Evolutionary conservation across 2,888 invertebrate genomes (phyloP).

Genomic region (Lottia gigantea): DNA sequence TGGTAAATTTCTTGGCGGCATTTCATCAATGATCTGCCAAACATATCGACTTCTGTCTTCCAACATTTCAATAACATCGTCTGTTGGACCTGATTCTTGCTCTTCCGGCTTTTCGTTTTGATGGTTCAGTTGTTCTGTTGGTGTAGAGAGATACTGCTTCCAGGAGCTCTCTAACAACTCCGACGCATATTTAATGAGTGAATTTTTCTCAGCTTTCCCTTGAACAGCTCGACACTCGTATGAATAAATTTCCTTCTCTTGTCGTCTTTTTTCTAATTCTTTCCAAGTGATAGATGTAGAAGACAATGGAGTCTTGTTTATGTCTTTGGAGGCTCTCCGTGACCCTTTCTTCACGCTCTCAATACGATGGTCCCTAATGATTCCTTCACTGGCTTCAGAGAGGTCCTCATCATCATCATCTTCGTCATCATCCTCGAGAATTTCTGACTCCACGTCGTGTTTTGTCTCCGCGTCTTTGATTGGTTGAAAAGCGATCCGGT

Average conservation of each 20-base stretch:
- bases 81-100: slow-evolving; percentile 27
- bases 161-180: slow-evolving; percentile 38
- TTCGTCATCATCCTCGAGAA: too few relatives aligned
- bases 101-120: slow-evolving; percentile 40
- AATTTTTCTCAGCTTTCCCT: slow-evolving; percentile 33
- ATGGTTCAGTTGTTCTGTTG: slow-evolving; percentile 32
- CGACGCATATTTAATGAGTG: slow-evolving; percentile 29
- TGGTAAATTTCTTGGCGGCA: slow-evolving; percentile 18
- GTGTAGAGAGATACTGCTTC: slow-evolving; percentile 40
- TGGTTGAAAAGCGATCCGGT: slow-evolving; percentile 39
- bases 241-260: slow-evolving; percentile 17
- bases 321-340: too few relatives aligned
- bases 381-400: too few relatives aligned
- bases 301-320: too few relatives aligned
- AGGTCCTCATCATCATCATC: too few relatives aligned
- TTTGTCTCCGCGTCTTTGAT: slow-evolving; percentile 23
- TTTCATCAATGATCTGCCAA: slow-evolving; percentile 47
- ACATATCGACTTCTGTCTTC: slow-evolving; percentile 45
- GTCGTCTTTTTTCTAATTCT: neutral
- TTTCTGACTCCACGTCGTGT: too few relatives aligned
- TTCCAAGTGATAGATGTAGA: too few relatives aligned
- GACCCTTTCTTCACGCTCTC: too few relatives aligned
- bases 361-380: too few relatives aligned
- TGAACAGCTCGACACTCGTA: slow-evolving; percentile 27
- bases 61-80: slow-evolving; percentile 47